A percentile compares a stretch with the other conserved stretches of the same genome.
Evolutionary conservation across 1,140 invertebrate species (phyloP).

Genomic region (Pseudachorutes palmiensis): DNA sequence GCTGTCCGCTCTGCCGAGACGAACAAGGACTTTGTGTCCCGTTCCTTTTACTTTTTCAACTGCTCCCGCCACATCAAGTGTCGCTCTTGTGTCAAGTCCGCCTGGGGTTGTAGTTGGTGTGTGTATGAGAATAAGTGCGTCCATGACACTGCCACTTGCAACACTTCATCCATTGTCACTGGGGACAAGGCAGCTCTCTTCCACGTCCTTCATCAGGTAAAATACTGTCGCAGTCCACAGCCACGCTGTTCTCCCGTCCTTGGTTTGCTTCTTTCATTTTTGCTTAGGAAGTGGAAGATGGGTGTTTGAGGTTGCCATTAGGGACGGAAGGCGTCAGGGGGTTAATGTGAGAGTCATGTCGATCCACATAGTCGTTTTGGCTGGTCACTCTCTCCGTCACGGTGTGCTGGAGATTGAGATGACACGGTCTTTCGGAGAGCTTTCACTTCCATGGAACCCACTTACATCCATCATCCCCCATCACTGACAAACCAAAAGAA

Average conservation of each 20-base stretch:
- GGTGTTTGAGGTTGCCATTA: too few species aligned
- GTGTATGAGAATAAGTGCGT: slow-evolving; percentile 91
- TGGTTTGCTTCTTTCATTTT: too few species aligned
- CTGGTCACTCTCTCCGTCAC: not conserved
- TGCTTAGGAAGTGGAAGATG: too few species aligned
- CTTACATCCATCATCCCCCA: too few species aligned
- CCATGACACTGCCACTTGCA: slow-evolving; percentile 69
- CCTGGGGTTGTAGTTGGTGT: slow-evolving; percentile 93
- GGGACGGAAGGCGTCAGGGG: not conserved
- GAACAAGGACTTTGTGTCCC: slow-evolving; percentile 89
- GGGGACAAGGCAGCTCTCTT: slow-evolving; percentile 61
- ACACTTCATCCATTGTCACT: slow-evolving; percentile 62
- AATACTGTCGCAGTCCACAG: not conserved
- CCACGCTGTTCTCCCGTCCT: too few species aligned
- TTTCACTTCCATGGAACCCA: too few species aligned
- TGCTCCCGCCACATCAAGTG: slow-evolving; percentile 81
- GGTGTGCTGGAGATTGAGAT: too few species aligned
- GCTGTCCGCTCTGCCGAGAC: slow-evolving; percentile 86
- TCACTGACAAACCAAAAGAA: not conserved
- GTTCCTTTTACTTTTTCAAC: slow-evolving; percentile 89
- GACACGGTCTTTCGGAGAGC: too few species aligned
- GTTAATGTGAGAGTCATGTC: not conserved
- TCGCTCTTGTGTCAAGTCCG: slow-evolving; percentile 71
- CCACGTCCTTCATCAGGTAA: slow-evolving; percentile 38
- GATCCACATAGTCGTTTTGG: not conserved